phyloP scores from a whole-genome alignment of 2,888 invertebrate species.

The Megastigmus dorsalis region DNA sequence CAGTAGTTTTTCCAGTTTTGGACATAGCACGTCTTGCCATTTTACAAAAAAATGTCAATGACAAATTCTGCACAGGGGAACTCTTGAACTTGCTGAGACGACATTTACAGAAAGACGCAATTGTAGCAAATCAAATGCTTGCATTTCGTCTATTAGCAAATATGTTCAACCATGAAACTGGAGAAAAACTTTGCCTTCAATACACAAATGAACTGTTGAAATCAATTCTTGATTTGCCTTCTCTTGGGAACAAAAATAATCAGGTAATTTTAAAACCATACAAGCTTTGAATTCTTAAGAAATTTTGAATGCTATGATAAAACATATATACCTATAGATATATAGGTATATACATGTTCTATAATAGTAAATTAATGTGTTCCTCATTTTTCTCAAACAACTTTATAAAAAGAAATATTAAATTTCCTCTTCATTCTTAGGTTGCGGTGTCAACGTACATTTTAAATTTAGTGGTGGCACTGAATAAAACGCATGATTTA shows the following conservation, averaged over 20 bases:
- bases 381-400: too few species aligned
- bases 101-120: slow-evolving; percentile 72
- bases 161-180: slow-evolving; percentile 83
- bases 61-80: slow-evolving; percentile 74
- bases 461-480: slow-evolving; percentile 82
- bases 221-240: slow-evolving; percentile 76
- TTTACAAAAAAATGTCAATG: slow-evolving; percentile 81
- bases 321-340: too few species aligned
- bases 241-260: slow-evolving; percentile 78
- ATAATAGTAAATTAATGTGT: too few species aligned
- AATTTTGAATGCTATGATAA: too few species aligned
- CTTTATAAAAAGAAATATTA: too few species aligned
- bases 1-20: slow-evolving; percentile 90
- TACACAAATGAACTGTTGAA: slow-evolving; percentile 78
- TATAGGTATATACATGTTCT: too few species aligned
- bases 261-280: slow-evolving; percentile 77
- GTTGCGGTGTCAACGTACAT: slow-evolving; percentile 84
- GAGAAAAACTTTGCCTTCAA: slow-evolving; percentile 79
- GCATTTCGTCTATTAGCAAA: slow-evolving; percentile 87
- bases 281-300: too few species aligned
- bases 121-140: slow-evolving; percentile 86
- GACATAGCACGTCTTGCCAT: slow-evolving; percentile 91
- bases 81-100: slow-evolving; percentile 73
- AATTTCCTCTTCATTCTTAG: slow-evolving; percentile 76
- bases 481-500: slow-evolving; percentile 77